phyloP scores from a whole-genome alignment of 2,797 vertebrate genomes.

The Gymnodraco acuticeps region DNA sequence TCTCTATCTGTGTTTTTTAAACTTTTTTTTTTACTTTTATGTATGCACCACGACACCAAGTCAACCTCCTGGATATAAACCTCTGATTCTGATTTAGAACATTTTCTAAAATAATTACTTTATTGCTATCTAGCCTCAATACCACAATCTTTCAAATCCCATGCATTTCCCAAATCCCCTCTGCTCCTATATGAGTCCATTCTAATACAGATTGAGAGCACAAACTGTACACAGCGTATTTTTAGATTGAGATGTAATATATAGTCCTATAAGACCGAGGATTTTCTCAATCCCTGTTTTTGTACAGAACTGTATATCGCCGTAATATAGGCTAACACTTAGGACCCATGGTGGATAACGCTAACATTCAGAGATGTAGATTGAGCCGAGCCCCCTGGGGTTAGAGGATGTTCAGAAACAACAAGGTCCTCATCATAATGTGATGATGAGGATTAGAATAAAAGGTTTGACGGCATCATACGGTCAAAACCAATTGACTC shows the following conservation, averaged over 20 bases:
- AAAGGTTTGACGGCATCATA: conserved; percentile 55
- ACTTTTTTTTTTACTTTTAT: too few relatives aligned
- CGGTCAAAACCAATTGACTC: conserved; percentile 47
- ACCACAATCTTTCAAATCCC: conserved; percentile 40
- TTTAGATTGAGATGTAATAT: conserved; percentile 46
- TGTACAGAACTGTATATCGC: conserved; percentile 5
- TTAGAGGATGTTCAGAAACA: conserved; percentile 55
- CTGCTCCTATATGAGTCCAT: conserved; percentile 36
- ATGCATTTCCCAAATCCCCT: conserved; percentile 48
- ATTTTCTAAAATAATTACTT: too few relatives aligned
- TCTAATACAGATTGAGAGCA: conserved; percentile 52
- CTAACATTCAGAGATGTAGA: conserved; percentile 33
- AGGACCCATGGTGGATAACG: conserved; percentile 53
- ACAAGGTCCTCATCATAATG: conserved; percentile 68
- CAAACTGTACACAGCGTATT: conserved; percentile 35
- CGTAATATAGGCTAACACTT: conserved; percentile 58
- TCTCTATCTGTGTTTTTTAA: too few relatives aligned
- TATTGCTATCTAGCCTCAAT: conserved; percentile 10
- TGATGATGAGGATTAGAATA: conserved; percentile 67
- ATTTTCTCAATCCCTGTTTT: conserved; percentile 60
- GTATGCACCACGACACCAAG: too few relatives aligned
- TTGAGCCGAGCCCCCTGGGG: conserved; percentile 42
- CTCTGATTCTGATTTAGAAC: too few relatives aligned
- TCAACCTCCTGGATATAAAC: too few relatives aligned
- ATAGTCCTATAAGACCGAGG: conserved; percentile 48